Percentiles rank a stretch among this genome's conserved stretches.
phyloP scores from a whole-genome alignment of 2,797 vertebrate species.

The Mycteria americana region DNA sequence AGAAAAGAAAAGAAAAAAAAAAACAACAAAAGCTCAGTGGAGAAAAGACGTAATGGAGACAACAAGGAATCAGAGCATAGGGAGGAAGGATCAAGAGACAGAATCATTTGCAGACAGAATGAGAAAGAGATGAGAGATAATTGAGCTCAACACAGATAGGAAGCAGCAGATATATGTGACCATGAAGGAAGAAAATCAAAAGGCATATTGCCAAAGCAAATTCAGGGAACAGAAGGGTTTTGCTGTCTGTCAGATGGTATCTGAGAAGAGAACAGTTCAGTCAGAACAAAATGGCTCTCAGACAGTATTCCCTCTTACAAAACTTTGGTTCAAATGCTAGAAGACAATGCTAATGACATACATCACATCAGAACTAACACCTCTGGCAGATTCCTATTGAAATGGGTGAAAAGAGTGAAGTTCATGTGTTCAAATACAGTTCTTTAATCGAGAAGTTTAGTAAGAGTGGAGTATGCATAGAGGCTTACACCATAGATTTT shows the following conservation, averaged over 20 bases:
- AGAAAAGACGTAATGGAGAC: neutral
- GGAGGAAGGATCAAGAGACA: neutral
- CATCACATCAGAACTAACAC: neutral
- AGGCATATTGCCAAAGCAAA: neutral
- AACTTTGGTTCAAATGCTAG: neutral
- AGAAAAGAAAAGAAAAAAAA: too few relatives aligned
- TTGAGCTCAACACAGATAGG: neutral
- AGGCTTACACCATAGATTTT: neutral
- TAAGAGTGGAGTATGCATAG: neutral
- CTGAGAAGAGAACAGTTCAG: neutral
- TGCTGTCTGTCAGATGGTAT: neutral
- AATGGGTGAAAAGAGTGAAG: neutral
- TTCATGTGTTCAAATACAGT: neutral
- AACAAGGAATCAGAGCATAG: neutral
- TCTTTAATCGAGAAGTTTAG: neutral
- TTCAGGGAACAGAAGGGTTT: neutral
- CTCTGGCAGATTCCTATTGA: neutral
- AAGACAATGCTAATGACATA: neutral
- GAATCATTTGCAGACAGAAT: neutral
- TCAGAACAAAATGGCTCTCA: neutral
- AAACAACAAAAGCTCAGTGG: neutral
- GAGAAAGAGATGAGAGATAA: neutral
- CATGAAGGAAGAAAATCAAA: neutral
- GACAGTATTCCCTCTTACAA: neutral
- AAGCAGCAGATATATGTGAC: neutral